These are phyloP conservation scores for Probaryconus sp. DNA, from an alignment of 1,140 invertebrate species.

Conservation along the genomic window DNA sequence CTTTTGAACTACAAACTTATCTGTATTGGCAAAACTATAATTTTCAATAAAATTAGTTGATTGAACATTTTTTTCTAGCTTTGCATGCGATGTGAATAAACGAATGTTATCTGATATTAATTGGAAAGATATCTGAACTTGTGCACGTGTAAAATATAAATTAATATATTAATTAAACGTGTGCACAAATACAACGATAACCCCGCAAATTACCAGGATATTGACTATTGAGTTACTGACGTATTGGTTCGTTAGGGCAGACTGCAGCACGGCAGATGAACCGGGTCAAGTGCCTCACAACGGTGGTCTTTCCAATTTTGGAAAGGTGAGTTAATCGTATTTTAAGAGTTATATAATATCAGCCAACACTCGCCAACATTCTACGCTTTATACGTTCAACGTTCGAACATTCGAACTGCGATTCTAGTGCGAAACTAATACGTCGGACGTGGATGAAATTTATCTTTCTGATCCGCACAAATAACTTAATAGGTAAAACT, in stretches of 20 bases:
- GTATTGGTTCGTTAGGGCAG: slow-evolving; percentile 82
- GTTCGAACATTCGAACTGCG: no score
- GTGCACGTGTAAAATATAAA: slow-evolving; percentile 8
- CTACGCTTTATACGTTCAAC: background rate
- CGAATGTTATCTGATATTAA: slow-evolving; percentile 4
- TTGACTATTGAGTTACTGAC: slow-evolving; percentile 75
- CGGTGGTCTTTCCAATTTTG: slow-evolving; percentile 86
- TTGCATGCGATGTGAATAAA: no score
- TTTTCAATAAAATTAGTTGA: no score
- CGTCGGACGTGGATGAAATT: no score
- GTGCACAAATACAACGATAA: slow-evolving; percentile 37
- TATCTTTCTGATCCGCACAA: no score
- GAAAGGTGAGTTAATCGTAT: slow-evolving; percentile 81
- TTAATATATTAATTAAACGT: slow-evolving; percentile 32
- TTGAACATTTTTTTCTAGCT: no score
- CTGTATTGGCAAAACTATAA: no score
- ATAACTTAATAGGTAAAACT: slow-evolving; percentile 5
- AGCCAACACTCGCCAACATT: slow-evolving; percentile 14
- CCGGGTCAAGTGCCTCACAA: slow-evolving; percentile 83
- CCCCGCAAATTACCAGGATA: slow-evolving; percentile 47
- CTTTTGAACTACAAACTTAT: no score
- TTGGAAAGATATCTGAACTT: background rate
- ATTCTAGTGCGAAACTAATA: no score
- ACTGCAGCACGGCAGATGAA: slow-evolving; percentile 84
- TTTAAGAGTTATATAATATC: slow-evolving; percentile 30